Conservation (phyloP, 2,113 vertebrate species). For the Pedionomus torquatus region DNA sequence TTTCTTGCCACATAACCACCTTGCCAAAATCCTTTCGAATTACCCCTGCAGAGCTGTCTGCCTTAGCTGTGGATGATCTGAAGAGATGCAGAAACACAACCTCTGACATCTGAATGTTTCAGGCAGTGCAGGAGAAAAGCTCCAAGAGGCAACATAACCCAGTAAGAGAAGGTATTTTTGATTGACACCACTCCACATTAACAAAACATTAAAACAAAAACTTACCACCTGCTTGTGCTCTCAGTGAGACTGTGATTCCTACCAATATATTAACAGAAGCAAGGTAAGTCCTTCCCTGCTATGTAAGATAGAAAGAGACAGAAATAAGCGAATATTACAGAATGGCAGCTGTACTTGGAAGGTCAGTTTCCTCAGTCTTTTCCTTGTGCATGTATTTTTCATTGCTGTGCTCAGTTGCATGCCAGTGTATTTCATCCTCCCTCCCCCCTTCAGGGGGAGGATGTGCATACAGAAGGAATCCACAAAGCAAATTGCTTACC, state of each 20-base stretch:
- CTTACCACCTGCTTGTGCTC: background rate
- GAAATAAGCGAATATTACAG: background rate
- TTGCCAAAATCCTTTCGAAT: background rate
- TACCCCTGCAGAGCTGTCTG: fast-evolving
- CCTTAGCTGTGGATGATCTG: background rate
- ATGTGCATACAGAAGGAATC: fast-evolving
- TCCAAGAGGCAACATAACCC: background rate
- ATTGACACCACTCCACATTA: background rate
- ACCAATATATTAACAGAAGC: background rate
- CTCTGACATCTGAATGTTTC: background rate
- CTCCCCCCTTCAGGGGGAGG: background rate
- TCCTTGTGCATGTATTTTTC: background rate
- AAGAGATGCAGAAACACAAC: background rate
- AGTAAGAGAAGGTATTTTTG: background rate
- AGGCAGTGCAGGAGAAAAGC: background rate
- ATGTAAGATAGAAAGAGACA: fast-evolving
- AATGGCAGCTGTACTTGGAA: background rate
- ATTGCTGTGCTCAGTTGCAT: background rate
- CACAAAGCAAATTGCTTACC: background rate
- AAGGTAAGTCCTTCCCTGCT: background rate
- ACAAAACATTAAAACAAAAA: background rate
- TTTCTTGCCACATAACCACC: background rate
- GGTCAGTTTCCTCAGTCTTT: background rate
- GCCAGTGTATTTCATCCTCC: background rate
- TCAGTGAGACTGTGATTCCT: background rate